phyloP scores from a whole-genome alignment of 1,140 invertebrate genomes.

The Dermatophagoides farinae region DNA sequence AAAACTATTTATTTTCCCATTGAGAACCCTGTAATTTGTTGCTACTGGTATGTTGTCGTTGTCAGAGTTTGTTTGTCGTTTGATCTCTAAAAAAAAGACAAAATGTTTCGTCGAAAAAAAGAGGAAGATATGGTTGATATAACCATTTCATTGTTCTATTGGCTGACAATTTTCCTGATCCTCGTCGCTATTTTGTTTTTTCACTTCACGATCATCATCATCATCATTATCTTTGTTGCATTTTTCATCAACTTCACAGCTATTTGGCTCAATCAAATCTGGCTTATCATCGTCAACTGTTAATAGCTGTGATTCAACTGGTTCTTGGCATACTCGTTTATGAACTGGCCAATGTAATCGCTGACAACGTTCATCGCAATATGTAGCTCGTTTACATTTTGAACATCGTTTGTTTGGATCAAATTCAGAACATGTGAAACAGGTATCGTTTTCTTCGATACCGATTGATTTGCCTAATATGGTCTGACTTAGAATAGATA shows the following conservation, averaged over 20 bases:
- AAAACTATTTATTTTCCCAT: too few relatives aligned
- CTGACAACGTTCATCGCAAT: constrained; percentile 84
- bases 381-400: constrained; percentile 78
- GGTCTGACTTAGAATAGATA: constrained; percentile 50
- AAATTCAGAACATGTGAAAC: constrained; percentile 68
- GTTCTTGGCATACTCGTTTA: constrained; percentile 49
- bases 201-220: background rate
- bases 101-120: too few relatives aligned
- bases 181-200: background rate
- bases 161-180: background rate
- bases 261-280: background rate
- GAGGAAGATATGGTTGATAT: background rate
- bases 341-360: constrained; percentile 87
- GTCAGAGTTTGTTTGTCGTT: too few relatives aligned
- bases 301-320: background rate
- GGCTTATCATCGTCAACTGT: background rate
- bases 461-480: constrained; percentile 67
- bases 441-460: constrained; percentile 38
- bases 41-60: too few relatives aligned
- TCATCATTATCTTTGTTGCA: background rate
- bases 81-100: too few relatives aligned
- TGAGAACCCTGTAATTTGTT: too few relatives aligned
- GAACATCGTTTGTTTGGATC: constrained; percentile 76
- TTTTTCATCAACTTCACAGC: background rate
- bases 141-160: background rate